Evolutionary conservation across 2,113 vertebrate species (phyloP), one percentile per base, ranked within the genome.

Genomic region (Laterallus jamaicensis): DNA sequence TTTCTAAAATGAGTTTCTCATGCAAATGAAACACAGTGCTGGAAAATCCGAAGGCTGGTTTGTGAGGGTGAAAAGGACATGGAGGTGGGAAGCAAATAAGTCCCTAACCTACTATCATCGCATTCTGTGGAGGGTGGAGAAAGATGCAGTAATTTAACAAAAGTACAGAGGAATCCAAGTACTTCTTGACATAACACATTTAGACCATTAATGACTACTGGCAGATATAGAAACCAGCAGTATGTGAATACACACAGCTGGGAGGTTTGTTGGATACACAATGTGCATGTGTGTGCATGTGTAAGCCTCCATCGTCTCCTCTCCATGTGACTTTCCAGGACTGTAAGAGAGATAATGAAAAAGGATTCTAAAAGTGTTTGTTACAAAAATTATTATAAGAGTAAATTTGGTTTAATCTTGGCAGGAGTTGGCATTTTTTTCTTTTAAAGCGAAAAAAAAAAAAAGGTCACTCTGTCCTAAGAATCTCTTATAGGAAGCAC

Each of bases 1-100:
- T 39, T 92, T 78, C 74, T 77, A 79, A 87, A 95, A 90, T 76
- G n/a, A 0, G 22, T 88, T 95, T 73, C 60, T 86, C 20, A 19
- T 88, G 79, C 22, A 84, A 96, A 93, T 82, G 37, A 83, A 83
- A 50, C 50, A n/a, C 1, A 3, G 17, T 28, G 28, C 15, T 84
- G 37, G 44, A 91, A 93, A 91, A 85, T 58, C 21, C 78, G 62
- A 94, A 90, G 59, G 8, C 31, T 66, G 29, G 25, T 84, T 62
- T 64, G 18, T 60, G 52, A 17, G 29, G 4, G 12, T 80, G 52
- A 54, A 67, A 86, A 62, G 15, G 60, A 63, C 76, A 37, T 37
- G 37, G 28, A 84, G 15, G 9, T 2, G 2, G 25, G 22, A 88
- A 82, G 21, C 5, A 90, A 73, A 80, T 44, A 35, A 49, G 18